Conservation (phyloP, 2,113 vertebrate genomes). For the Ranitomeya imitator region DNA sequence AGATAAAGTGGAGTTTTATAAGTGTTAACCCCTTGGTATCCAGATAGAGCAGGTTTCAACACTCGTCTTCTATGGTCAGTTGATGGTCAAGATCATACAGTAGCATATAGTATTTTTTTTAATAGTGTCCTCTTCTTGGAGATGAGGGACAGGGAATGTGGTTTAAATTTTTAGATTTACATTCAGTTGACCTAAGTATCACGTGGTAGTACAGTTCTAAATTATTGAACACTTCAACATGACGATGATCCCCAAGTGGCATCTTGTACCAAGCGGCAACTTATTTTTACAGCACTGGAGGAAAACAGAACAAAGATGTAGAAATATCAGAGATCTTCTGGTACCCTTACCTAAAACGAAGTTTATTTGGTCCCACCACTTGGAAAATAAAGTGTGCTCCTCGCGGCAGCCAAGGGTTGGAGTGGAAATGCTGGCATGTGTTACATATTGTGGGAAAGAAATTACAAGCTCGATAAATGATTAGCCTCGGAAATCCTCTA, state of each 20-base stretch:
- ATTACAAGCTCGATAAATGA: too few relatives aligned
- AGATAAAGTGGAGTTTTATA: background rate
- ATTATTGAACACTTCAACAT: background rate
- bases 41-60: background rate
- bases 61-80: background rate
- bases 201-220: background rate
- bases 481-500: too few relatives aligned
- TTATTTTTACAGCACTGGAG: background rate
- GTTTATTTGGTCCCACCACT: background rate
- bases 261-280: background rate
- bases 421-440: too few relatives aligned
- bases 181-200: background rate
- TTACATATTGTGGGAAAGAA: too few relatives aligned
- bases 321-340: background rate
- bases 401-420: too few relatives aligned
- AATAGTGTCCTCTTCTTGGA: background rate
- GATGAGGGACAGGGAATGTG: background rate
- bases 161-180: background rate
- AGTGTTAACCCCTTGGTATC: slow-evolving; percentile 9
- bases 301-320: background rate
- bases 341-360: background rate
- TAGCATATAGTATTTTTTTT: background rate
- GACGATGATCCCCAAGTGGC: background rate
- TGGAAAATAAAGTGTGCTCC: too few relatives aligned
- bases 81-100: background rate